Evolutionary conservation across 2,888 invertebrate species (phyloP).

Genomic region (Orthonevra nobilis): DNA sequence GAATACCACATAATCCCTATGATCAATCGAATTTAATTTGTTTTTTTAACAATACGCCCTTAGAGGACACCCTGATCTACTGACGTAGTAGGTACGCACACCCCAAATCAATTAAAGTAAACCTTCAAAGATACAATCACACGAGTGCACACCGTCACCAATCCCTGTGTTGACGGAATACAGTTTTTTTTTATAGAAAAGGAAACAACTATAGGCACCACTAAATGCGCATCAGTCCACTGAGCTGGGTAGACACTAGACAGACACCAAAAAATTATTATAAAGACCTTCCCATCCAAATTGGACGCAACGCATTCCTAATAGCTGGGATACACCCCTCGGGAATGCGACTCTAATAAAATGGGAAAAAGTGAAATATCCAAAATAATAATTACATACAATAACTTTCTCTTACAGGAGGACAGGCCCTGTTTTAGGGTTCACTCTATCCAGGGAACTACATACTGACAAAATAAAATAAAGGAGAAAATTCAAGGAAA

Average conservation of each 20-base stretch:
- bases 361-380: conserved; percentile 45
- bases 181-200: conserved; percentile 23
- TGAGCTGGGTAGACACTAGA: conserved; percentile 20
- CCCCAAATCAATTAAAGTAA: conserved; percentile 64
- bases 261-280: conserved; percentile 12
- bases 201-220: too few species aligned
- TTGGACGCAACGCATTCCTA: conserved; percentile 37
- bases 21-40: conserved; percentile 70
- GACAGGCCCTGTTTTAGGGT: too few species aligned
- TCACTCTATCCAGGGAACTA: too few species aligned
- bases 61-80: conserved; percentile 10
- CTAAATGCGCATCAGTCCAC: conserved; percentile 56
- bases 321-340: conserved; percentile 51
- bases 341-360: conserved; percentile 47
- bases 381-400: conserved; percentile 68
- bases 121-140: conserved; percentile 55
- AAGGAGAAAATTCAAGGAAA: conserved; percentile 12
- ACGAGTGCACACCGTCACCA: conserved; percentile 20
- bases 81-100: conserved; percentile 25
- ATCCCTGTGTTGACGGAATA: conserved; percentile 41
- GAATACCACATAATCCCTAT: conserved; percentile 68
- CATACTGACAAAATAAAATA: too few species aligned
- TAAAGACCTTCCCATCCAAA: conserved; percentile 50
- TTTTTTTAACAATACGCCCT: conserved; percentile 46
- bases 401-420: conserved; percentile 29